Evolutionary conservation across 2,797 vertebrate genomes (phyloP).

Genomic region (Crax fasciolata): DNA sequence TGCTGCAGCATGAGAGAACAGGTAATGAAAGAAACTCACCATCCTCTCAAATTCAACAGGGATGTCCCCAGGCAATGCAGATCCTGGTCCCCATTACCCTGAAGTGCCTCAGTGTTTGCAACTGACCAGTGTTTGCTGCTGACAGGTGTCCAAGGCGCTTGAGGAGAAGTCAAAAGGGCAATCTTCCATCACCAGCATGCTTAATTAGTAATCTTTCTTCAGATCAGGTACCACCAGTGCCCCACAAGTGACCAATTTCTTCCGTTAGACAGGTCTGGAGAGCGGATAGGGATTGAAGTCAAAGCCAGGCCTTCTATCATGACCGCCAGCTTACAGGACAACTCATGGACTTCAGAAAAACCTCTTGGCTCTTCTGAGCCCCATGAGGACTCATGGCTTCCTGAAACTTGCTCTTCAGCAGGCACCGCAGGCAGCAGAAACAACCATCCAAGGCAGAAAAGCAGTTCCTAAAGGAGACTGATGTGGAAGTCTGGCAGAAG

Average conservation of each 20-base stretch:
- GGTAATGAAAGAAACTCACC: not conserved
- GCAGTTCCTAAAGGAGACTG: not conserved
- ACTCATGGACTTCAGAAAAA: not conserved
- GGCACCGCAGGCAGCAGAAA: not conserved
- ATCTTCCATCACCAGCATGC: not conserved
- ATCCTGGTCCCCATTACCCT: not conserved
- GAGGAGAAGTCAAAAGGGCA: not conserved
- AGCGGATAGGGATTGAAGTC: not conserved
- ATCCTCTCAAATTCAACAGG: not conserved
- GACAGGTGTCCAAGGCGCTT: not conserved
- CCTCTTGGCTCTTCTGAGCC: not conserved
- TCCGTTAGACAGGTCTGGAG: not conserved
- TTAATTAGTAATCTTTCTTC: not conserved
- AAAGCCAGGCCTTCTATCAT: not conserved
- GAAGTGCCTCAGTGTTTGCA: not conserved
- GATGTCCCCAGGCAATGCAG: not conserved
- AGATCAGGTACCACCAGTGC: not conserved
- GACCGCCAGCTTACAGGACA: not conserved
- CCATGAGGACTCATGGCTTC: not conserved
- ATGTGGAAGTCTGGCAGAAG: fast-evolving
- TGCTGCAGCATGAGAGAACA: not conserved
- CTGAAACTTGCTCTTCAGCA: not conserved
- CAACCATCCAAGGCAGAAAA: not conserved
- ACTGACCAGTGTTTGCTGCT: not conserved
- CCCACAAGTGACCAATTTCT: not conserved